These are phyloP conservation scores for Spinus olivaceus DNA, from an alignment of 2,797 vertebrate species.

Conservation along the genomic window DNA sequence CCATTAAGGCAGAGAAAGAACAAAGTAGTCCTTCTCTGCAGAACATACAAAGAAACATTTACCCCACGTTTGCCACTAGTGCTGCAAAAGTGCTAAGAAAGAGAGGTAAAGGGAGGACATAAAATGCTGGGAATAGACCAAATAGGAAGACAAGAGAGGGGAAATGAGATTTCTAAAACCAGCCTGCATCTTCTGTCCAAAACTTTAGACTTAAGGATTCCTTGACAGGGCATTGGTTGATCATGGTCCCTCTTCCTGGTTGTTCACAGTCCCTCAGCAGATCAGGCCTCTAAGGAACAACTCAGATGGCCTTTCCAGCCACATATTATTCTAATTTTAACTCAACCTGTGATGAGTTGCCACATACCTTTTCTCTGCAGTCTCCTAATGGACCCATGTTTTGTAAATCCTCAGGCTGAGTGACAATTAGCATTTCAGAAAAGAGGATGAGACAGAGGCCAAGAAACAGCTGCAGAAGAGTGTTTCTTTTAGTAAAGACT, in stretches of 20 bases:
- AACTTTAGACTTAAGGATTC: not conserved
- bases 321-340: not conserved
- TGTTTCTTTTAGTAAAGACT: not conserved
- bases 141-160: not conserved
- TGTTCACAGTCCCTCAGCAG: not conserved
- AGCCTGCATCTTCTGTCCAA: not conserved
- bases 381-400: not conserved
- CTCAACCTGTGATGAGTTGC: not conserved
- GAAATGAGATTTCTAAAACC: not conserved
- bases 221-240: fast-evolving
- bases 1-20: constrained; percentile 8
- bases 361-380: not conserved
- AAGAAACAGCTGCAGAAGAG: not conserved
- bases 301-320: not conserved
- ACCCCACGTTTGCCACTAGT: not conserved
- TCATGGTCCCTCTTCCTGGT: not conserved
- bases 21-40: constrained; percentile 40
- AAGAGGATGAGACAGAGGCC: not conserved
- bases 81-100: not conserved
- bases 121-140: not conserved
- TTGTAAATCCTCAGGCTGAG: not conserved
- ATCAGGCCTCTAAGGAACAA: not conserved
- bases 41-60: constrained; percentile 6
- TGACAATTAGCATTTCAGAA: not conserved
- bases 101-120: not conserved